Conservation (phyloP, 2,113 vertebrate genomes). For the Boulengeromyrus knoepffleri region DNA sequence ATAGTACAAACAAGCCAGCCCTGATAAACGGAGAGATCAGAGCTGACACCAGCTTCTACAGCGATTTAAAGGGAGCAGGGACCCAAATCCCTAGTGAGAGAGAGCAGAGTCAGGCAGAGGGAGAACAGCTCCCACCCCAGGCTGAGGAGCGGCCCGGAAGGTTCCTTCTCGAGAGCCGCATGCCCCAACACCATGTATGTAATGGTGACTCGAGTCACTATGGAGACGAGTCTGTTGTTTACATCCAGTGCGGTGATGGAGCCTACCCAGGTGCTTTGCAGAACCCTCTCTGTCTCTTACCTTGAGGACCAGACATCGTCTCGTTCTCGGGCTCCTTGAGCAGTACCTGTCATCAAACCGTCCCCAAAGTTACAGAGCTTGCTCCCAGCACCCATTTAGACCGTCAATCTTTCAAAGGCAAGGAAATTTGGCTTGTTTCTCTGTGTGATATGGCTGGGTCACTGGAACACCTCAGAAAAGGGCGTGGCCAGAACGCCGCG, state of each 20-base stretch:
- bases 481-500: background rate
- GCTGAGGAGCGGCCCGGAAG: background rate
- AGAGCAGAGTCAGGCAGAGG: background rate
- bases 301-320: background rate
- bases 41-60: background rate
- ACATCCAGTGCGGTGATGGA: background rate
- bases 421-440: constrained; percentile 26
- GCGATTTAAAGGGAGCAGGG: constrained; percentile 2
- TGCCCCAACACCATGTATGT: constrained; percentile 22
- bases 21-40: constrained; percentile 2
- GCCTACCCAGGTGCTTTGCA: background rate
- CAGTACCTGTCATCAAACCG: background rate
- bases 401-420: constrained; percentile 13
- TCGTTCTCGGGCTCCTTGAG: background rate
- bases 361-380: constrained; percentile 5
- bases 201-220: background rate
- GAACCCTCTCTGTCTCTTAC: background rate
- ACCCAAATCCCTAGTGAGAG: background rate
- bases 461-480: constrained; percentile 1
- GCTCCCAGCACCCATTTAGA: background rate
- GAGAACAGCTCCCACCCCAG: background rate
- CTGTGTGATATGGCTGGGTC: constrained; percentile 13
- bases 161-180: background rate
- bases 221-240: background rate
- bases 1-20: constrained; percentile 8